Conservation (phyloP, 2,888 invertebrate species). For the Himalopsyche tibetana region DNA sequence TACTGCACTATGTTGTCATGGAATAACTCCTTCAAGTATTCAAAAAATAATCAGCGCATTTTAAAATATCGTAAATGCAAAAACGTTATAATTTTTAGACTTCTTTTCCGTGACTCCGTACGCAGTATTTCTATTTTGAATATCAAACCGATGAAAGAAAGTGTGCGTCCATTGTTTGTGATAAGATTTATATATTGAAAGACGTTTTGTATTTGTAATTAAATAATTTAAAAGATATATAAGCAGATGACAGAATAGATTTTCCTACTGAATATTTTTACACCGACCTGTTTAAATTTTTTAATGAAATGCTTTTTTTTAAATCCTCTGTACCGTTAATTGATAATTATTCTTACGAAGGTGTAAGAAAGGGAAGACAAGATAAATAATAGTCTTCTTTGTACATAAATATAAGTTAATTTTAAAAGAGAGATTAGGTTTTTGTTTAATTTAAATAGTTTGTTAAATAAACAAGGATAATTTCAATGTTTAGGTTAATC, state of each 20-base stretch:
- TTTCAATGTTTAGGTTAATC: conserved; percentile 54
- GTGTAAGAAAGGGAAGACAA: background rate
- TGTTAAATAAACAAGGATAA: conserved; percentile 51
- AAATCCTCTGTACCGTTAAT: conserved; percentile 34
- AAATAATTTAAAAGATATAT: conserved; percentile 39
- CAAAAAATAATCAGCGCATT: background rate
- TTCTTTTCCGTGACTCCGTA: background rate
- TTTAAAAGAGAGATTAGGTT: conserved; percentile 56
- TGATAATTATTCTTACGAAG: conserved; percentile 11
- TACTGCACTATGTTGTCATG: background rate
- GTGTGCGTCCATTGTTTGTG: conserved; percentile 64
- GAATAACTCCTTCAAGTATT: background rate
- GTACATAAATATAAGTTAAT: conserved; percentile 54
- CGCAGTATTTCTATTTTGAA: conserved; percentile 14
- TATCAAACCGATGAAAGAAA: conserved; percentile 48
- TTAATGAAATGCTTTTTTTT: conserved; percentile 39
- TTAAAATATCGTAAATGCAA: background rate
- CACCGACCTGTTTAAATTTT: conserved; percentile 38
- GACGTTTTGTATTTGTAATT: conserved; percentile 46
- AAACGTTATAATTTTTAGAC: background rate
- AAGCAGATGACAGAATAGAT: conserved; percentile 10
- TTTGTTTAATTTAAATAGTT: conserved; percentile 55
- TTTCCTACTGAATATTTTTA: conserved; percentile 42
- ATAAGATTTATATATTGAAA: conserved; percentile 57
- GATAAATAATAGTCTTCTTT: conserved; percentile 39